Conservation (phyloP, 2,113 vertebrate species). For the Candoia aspera region DNA sequence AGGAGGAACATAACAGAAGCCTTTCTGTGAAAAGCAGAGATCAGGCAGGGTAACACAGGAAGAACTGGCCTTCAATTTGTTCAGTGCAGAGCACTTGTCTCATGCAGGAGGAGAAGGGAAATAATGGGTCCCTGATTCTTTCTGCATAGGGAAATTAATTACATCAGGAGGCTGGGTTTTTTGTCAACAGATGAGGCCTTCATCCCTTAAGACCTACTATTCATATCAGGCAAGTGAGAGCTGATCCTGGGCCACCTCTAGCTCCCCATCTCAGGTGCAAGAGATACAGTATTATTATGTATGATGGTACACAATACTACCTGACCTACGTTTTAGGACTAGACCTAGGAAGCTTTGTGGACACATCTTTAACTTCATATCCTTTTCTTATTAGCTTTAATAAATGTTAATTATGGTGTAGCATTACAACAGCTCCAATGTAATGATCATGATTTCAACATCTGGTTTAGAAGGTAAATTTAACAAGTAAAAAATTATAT, state of each 20-base stretch:
- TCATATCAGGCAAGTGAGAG: background rate
- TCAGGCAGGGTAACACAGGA: background rate
- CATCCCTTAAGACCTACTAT: background rate
- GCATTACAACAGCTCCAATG: background rate
- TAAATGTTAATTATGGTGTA: background rate
- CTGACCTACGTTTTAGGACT: background rate
- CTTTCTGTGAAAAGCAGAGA: background rate
- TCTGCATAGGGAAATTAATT: background rate
- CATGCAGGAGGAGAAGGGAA: background rate
- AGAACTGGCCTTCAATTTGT: background rate
- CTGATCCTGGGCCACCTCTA: background rate
- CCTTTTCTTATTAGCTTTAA: background rate
- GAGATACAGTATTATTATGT: background rate
- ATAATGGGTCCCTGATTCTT: background rate
- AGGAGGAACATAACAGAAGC: background rate
- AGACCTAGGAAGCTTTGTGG: background rate
- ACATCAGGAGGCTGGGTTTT: background rate
- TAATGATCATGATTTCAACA: background rate
- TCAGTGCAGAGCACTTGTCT: background rate
- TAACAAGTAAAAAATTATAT: background rate
- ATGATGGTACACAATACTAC: background rate
- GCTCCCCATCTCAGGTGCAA: background rate
- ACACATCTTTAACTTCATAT: background rate
- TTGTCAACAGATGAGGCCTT: background rate
- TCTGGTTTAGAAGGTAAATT: background rate